Conservation (phyloP, 2,888 invertebrate genomes). For the Trilocha varians region DNA sequence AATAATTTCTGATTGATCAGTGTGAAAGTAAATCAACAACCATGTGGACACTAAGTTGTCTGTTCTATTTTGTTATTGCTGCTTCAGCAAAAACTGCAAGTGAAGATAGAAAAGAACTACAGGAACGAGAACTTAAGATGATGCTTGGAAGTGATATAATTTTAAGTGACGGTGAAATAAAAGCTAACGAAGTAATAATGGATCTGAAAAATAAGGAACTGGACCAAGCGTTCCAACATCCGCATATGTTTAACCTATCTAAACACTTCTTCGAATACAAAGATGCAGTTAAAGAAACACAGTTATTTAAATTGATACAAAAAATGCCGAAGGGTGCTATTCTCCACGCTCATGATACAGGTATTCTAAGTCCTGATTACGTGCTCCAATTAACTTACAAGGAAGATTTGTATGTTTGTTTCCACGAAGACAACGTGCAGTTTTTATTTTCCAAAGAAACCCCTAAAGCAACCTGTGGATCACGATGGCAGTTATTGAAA, state of each 20-base stretch:
- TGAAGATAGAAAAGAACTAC: constrained; percentile 50
- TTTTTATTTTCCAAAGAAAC: constrained; percentile 39
- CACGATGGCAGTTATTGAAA: constrained; percentile 64
- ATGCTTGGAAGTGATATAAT: constrained; percentile 68
- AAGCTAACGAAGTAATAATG: constrained; percentile 75
- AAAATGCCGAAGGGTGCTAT: constrained; percentile 84
- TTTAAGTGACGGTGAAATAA: constrained; percentile 63
- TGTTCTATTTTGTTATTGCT: not conserved
- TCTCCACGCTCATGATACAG: constrained; percentile 80
- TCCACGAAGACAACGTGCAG: constrained; percentile 26
- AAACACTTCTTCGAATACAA: constrained; percentile 79
- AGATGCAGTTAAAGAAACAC: constrained; percentile 70
- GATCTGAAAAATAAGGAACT: constrained; percentile 64
- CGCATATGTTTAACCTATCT: constrained; percentile 73
- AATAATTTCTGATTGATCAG: not conserved
- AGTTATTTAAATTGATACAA: constrained; percentile 76
- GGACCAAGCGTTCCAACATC: constrained; percentile 54
- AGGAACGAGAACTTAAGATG: constrained; percentile 56
- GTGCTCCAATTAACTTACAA: constrained; percentile 76
- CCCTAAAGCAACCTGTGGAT: constrained; percentile 29
- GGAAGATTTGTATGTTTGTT: constrained; percentile 73
- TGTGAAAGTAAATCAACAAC: constrained; percentile 2
- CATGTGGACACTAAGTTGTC: constrained; percentile 24
- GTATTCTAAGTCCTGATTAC: constrained; percentile 74
- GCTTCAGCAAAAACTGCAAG: constrained; percentile 12